phyloP scores from a whole-genome alignment of 2,888 invertebrate genomes.

The Pasiphila rectangulata region DNA sequence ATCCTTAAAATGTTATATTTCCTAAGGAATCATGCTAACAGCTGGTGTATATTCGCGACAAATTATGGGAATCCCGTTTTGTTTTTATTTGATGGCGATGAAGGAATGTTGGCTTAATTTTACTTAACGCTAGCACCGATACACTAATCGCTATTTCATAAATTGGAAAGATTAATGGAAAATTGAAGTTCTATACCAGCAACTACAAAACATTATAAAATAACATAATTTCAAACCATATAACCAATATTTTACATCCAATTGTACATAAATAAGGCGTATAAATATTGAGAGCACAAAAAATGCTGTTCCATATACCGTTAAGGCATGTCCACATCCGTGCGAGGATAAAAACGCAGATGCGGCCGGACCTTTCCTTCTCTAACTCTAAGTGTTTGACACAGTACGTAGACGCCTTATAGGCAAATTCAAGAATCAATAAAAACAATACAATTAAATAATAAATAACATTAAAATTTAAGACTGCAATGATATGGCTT shows the following conservation, averaged over 20 bases:
- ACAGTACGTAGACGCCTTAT: slow-evolving; percentile 40
- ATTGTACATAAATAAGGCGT: background rate
- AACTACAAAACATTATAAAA: too few species aligned
- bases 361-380: too few species aligned
- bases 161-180: background rate
- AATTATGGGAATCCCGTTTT: slow-evolving; percentile 23
- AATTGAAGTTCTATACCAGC: too few species aligned
- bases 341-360: too few species aligned
- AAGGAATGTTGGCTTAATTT: slow-evolving; percentile 56
- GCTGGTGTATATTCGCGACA: background rate
- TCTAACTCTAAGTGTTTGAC: slow-evolving; percentile 42
- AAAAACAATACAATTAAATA: slow-evolving; percentile 33
- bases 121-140: slow-evolving; percentile 60
- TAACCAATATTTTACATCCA: background rate
- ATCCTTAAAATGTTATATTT: background rate
- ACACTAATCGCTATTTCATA: background rate
- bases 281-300: slow-evolving; percentile 1
- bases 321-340: too few species aligned
- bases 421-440: slow-evolving; percentile 17
- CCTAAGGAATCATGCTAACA: background rate
- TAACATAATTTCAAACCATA: too few species aligned
- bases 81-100: slow-evolving; percentile 34
- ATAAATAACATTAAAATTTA: slow-evolving; percentile 33
- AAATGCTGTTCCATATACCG: slow-evolving; percentile 3
- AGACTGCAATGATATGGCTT: slow-evolving; percentile 23